Evolutionary conservation across 1,140 invertebrate species (phyloP), one percentile per base, ranked within the genome.

Genomic region (Zaprionus davidi): DNA sequence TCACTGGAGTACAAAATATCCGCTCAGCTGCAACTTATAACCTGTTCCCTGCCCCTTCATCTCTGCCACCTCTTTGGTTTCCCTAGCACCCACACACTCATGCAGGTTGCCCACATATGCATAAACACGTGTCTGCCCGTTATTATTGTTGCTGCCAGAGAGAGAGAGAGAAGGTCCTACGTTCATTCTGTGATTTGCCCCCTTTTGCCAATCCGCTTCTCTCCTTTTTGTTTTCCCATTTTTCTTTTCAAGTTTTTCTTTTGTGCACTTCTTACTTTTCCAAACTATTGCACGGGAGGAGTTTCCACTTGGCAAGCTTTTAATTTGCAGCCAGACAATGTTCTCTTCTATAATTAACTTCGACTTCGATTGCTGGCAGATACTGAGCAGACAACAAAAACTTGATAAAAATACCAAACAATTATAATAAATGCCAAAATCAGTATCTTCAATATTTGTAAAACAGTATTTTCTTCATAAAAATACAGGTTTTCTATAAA

Each of bases 21-120:
- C 68, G 77, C 77, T 83, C 83, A 88, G 84, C 64, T 83, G 83
- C 78, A 88, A 80, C 84, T 79, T 82, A 82, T 76, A 78, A 73
- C 71, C 76, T 56, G 13, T 20, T 22, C 53, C 44, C 58, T 4
- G 20, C 57, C 65, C 77, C 51, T 64, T 63, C 36, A 24, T 15
- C 36, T 3, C 24, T 20, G 15, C 7, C 41, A n/a, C 7, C 41
- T 11, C n/a, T 17, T 41, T 41, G 38, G 38, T 7, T 28, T 11
- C 17, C 62, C n/a, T 44, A 49, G 36, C 38, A 28, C n/a, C 11
- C 41, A 56, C 38, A 28, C 67, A 78, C 26, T 11, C 34, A 5
- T 22, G 55, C 20, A 20, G 9, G 28, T 51, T 76, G 62, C 44
- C 63, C 80, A 71, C 56, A 86, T 86, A 85, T 85, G 82, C 82